Evolutionary conservation across 2,797 vertebrate species (phyloP), one percentile per base, ranked within the genome.

Genomic region (Tympanoctomys barrerae): DNA sequence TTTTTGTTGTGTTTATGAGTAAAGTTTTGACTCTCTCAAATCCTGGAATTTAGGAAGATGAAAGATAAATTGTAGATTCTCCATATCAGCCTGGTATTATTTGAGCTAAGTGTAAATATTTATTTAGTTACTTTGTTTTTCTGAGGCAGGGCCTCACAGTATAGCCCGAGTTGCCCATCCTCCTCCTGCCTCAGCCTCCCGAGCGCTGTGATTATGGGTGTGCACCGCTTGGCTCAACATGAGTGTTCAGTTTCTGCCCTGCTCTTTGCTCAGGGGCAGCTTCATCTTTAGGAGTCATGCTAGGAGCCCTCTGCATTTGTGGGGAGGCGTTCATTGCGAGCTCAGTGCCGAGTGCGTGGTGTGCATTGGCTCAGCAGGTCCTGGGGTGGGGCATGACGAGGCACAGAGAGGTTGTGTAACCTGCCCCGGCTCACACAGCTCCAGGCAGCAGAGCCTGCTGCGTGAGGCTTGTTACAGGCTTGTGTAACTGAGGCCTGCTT

Each of bases 21-120:
- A 46, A 91, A 54, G 39, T 78, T 90, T 86, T n/a, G 19, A 71
- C 31, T 24, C 24, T 54, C 28, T 28, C 19, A 31, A 75, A 68
- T 80, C 26, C 7, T 64, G 57, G 71, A 24, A 79, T 91, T 96
- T 80, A 66, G 64, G 80, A 78, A 95, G 75, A 28, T 91, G 68
- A 46, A 79, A 62, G 62, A 24, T 61, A 33, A 85, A 75, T 70
- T 57, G 19, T 14, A 54, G n/a, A 68, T 90, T 94, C 18, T 92
- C n/a, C 80, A 0, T 22, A 31, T 57, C 9, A 24, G 13, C 77
- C 57, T 93, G 42, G 26, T 89, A 42, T 70, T 90, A 39, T 70
- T 42, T 75, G 84, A 88, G 33, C 89, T 89, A 42, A 80, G 59
- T 46, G 59, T 79, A 70, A 86, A 4, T 90, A 19, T 28, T 46